A percentile compares a stretch with the other conserved stretches of the same genome.
Conservation (phyloP, 2,797 vertebrate genomes). For the Hippopotamyrus pictus region DNA sequence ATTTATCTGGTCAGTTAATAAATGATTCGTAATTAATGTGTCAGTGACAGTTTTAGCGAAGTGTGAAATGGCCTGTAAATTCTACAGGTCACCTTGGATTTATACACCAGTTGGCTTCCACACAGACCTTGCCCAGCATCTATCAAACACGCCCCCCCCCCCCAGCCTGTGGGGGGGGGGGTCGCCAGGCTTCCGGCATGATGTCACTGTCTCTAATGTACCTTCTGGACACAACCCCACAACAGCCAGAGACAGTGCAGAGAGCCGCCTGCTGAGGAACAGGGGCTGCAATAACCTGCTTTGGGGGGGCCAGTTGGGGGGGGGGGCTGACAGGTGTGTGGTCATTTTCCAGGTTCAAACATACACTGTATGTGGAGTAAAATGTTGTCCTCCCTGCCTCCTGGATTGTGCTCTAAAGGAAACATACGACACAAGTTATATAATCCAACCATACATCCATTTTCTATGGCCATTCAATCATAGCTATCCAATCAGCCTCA, state of each 20-base stretch:
- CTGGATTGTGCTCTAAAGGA: background rate
- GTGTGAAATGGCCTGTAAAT: constrained; percentile 9
- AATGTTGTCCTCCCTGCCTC: background rate
- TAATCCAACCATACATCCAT: background rate
- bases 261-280: background rate
- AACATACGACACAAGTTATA: background rate
- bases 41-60: background rate
- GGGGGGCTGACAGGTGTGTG: background rate
- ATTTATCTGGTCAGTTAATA: background rate
- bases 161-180: background rate
- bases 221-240: background rate
- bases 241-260: background rate
- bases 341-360: background rate
- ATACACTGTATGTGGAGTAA: background rate
- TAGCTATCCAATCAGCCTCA: background rate
- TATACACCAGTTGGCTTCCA: background rate
- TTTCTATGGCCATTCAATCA: too few species aligned
- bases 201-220: background rate
- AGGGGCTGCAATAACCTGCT: background rate
- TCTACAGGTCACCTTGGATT: background rate
- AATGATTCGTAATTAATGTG: background rate
- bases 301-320: background rate
- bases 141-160: background rate
- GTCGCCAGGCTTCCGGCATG: background rate
- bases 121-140: background rate